These are phyloP conservation scores for Tautogolabrus adspersus DNA, from an alignment of 2,113 vertebrate species.

Conservation along the genomic window DNA sequence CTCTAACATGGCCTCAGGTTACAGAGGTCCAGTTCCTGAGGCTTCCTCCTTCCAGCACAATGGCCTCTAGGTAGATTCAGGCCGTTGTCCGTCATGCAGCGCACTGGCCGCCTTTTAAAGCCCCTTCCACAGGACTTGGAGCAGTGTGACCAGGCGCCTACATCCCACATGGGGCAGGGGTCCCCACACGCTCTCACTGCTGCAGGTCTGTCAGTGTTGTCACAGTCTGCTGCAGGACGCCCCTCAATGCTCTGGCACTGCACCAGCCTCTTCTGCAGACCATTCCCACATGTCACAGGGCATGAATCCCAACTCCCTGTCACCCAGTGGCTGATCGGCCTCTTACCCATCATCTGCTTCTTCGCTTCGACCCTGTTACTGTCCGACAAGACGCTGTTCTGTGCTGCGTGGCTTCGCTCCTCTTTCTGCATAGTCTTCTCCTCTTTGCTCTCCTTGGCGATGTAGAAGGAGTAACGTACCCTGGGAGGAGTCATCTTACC, in stretches of 20 bases:
- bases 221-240: constrained; percentile 83
- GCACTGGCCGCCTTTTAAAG: constrained; percentile 89
- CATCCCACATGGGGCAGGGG: constrained; percentile 91
- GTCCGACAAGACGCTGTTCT: constrained; percentile 87
- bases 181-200: constrained; percentile 88
- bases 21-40: constrained; percentile 97
- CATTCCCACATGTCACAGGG: constrained; percentile 88
- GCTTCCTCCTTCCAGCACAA: constrained; percentile 90
- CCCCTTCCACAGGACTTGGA: constrained; percentile 94
- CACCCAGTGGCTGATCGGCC: constrained; percentile 86
- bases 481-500: constrained; percentile 98
- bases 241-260: constrained; percentile 86
- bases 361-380: constrained; percentile 75
- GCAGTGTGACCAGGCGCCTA: constrained; percentile 90
- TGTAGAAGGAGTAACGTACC: constrained; percentile 94
- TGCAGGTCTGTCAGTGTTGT: constrained; percentile 78
- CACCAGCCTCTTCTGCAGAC: constrained; percentile 90
- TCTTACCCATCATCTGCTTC: constrained; percentile 79
- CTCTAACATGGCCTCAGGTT: constrained; percentile 87
- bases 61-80: constrained; percentile 88
- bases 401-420: constrained; percentile 65
- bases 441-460: constrained; percentile 90
- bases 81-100: constrained; percentile 81
- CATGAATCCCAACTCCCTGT: constrained; percentile 90
- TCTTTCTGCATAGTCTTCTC: constrained; percentile 87